Conservation (phyloP, 1,140 invertebrate species). For the Apis laboriosa region DNA sequence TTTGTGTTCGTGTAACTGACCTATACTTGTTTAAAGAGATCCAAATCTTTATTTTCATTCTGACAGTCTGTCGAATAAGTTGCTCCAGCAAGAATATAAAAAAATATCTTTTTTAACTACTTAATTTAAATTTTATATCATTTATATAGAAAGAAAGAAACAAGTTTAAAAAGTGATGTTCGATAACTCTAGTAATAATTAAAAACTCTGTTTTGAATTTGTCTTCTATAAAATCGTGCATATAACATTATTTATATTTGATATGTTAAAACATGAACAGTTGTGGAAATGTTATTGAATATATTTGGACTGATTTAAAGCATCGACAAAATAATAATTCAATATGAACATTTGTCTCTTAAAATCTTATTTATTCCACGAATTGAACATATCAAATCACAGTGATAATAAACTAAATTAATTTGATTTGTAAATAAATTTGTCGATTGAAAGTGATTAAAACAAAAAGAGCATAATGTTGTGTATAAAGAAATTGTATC, state of each 20-base stretch:
- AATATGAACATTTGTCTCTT: conserved; percentile 23
- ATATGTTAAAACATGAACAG: neutral
- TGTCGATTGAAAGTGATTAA: neutral
- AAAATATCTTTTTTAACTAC: neutral
- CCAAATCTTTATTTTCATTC: conserved; percentile 66
- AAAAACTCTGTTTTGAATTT: neutral
- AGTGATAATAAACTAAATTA: conserved; percentile 59
- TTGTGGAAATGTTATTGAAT: neutral
- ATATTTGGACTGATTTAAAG: neutral
- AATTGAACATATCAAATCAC: conserved; percentile 51
- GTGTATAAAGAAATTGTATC: conserved; percentile 88
- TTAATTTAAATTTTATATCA: neutral
- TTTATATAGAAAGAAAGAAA: neutral
- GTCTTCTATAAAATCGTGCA: neutral
- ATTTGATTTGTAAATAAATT: neutral
- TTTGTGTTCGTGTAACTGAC: conserved; percentile 72
- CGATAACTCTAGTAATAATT: neutral
- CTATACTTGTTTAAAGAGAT: conserved; percentile 59
- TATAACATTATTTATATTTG: neutral
- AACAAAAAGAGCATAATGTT: conserved; percentile 81
- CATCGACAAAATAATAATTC: neutral
- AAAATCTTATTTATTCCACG: conserved; percentile 20
- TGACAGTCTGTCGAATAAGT: conserved; percentile 56
- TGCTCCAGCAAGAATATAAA: neutral
- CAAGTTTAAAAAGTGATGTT: conserved; percentile 13